A percentile compares a stretch with the other conserved stretches of the same genome.
These are phyloP conservation scores for Ips nitidus DNA, from an alignment of 1,140 invertebrate genomes.

Conservation along the genomic window DNA sequence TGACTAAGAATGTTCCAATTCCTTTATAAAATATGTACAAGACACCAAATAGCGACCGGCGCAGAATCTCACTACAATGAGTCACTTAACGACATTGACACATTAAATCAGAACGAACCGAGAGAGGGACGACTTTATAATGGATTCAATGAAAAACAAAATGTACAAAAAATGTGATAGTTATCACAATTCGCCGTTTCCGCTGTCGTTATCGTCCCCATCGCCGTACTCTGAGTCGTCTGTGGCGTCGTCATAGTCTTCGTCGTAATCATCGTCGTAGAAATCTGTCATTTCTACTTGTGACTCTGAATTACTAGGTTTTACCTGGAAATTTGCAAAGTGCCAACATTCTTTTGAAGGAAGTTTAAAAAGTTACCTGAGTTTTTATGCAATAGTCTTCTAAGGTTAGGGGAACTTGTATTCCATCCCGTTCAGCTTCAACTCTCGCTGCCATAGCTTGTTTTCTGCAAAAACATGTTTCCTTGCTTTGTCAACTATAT, in stretches of 20 bases:
- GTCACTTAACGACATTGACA: no score
- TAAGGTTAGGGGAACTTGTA: slow-evolving; percentile 93
- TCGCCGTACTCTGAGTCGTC: slow-evolving; percentile 71
- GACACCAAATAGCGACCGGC: no score
- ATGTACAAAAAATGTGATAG: slow-evolving; percentile 20
- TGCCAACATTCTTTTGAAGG: neutral
- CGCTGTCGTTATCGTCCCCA: slow-evolving; percentile 66
- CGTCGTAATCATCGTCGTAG: slow-evolving; percentile 90
- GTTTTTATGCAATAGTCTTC: slow-evolving; percentile 98
- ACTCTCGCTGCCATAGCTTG: slow-evolving; percentile 92
- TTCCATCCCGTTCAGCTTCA: slow-evolving; percentile 95
- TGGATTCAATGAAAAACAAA: neutral
- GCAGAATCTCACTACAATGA: no score
- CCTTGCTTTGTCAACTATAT: neutral
- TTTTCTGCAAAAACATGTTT: slow-evolving; percentile 67
- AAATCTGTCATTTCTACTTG: slow-evolving; percentile 86
- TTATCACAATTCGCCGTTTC: slow-evolving; percentile 53
- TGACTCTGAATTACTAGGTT: slow-evolving; percentile 72
- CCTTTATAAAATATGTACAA: no score
- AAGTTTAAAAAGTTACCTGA: slow-evolving; percentile 48
- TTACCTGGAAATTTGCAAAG: slow-evolving; percentile 53
- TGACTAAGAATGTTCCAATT: no score
- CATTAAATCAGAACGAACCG: no score
- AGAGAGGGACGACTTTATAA: no score
- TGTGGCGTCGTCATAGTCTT: slow-evolving; percentile 70